Percentiles rank a stretch among this genome's conserved stretches.
Conservation (phyloP, 2,113 vertebrate species). For the Thamnaconus septentrionalis region DNA sequence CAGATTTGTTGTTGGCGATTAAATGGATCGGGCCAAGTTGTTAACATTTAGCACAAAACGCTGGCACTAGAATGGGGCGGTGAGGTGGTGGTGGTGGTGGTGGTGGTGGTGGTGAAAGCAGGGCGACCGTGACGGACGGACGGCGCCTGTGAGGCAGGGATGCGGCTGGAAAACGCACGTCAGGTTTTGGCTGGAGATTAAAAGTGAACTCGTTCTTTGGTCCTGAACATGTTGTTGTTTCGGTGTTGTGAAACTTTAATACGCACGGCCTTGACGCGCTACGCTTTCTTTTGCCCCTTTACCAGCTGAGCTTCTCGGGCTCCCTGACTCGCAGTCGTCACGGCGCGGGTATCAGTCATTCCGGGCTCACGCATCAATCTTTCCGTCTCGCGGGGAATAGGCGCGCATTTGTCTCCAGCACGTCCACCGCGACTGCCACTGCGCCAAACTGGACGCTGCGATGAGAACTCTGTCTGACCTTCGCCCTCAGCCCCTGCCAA, state of each 20-base stretch:
- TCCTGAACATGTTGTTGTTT: too few species aligned
- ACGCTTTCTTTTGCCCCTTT: too few species aligned
- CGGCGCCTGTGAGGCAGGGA: too few species aligned
- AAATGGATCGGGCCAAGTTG: constrained; percentile 79
- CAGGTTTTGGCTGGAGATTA: too few species aligned
- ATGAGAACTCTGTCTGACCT: constrained; percentile 83
- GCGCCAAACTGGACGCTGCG: constrained; percentile 53
- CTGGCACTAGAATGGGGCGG: constrained; percentile 78
- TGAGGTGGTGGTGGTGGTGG: constrained; percentile 44
- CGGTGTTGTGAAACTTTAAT: too few species aligned
- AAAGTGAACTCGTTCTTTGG: too few species aligned
- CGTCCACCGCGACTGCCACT: constrained; percentile 48
- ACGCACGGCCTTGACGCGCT: too few species aligned
- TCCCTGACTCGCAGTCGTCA: constrained; percentile 22
- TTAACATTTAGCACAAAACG: constrained; percentile 89
- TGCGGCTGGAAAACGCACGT: too few species aligned
- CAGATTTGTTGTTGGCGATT: constrained; percentile 81
- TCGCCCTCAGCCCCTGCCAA: constrained; percentile 65
- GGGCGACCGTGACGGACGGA: constrained; percentile 28
- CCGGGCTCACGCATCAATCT: constrained; percentile 29
- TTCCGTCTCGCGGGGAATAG: constrained; percentile 36
- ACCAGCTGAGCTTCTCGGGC: not conserved
- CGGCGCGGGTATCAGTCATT: constrained; percentile 17
- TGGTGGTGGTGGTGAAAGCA: constrained; percentile 23
- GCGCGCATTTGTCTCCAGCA: constrained; percentile 39